Evolutionary conservation across 2,888 invertebrate species (phyloP), one percentile per base, ranked within the genome.

Genomic region (Cheiracanthium punctorium): DNA sequence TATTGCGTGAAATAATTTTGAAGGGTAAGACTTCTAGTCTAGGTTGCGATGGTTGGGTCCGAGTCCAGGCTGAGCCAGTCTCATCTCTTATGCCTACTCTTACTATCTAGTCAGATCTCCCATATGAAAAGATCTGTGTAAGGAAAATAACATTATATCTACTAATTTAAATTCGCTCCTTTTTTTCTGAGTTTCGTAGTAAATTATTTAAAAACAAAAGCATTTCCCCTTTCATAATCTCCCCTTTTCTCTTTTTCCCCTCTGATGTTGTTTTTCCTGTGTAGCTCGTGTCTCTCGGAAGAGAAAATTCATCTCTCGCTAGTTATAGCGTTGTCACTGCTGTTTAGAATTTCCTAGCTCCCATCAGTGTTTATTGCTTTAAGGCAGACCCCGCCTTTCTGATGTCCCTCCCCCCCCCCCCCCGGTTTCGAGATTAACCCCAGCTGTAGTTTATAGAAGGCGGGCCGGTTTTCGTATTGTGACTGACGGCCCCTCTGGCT

Each of bases 331-430:
- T 75, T 70, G 75, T 71, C 76, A 77, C 52, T 64, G 52, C 82
- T 77, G 48, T 84, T 84, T 84, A 84, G 77, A 77, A 84, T 77
- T 84, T 84, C 71, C 65, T 29, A 28, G 52, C 72, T 76, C 52
- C 75, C 58, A 82, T 69, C 75, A 32, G 67, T 84, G 82, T 84
- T 84, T 84, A 84, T 84, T 84, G 82, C 82, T 84, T 84, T 84
- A 84, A 84, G 82, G 72, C 52, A 67, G 20, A 58, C 76, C 73
- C 73, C 82, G 77, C 76, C 82, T 77, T 77, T 64, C 74, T 65
- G 69, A 73, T 81, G 80, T 81, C 52, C 24, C 33, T 30, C 69
- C 37, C 37, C 37, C n/a, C 52, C 48, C 33, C 67, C 81, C 72
- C 48, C 64, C 32, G 37, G 65, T 65, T 58, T 74, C 52, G 52